These are phyloP conservation scores for Triplophysa tibetana DNA, from an alignment of 2,113 vertebrate genomes.

Conservation along the genomic window DNA sequence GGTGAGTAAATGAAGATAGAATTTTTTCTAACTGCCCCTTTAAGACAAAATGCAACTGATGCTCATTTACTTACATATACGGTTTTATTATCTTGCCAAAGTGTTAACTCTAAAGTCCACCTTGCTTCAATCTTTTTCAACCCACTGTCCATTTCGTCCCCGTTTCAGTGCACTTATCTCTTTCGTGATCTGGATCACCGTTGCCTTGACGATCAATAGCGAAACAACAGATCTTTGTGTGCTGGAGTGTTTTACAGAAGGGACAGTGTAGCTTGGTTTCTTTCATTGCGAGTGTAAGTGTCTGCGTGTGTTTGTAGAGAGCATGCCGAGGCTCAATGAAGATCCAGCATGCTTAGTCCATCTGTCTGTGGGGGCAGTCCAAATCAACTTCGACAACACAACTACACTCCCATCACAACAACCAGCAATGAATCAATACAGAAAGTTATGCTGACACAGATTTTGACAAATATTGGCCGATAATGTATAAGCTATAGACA, in stretches of 20 bases:
- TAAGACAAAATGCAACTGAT: no score
- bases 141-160: not conserved
- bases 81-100: no score
- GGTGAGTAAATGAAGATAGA: no score
- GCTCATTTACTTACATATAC: no score
- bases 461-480: not conserved
- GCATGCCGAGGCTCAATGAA: constrained; percentile 8
- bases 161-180: constrained; percentile 22
- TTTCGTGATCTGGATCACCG: not conserved
- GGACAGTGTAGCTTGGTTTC: not conserved
- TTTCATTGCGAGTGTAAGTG: constrained; percentile 23
- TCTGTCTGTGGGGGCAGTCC: constrained; percentile 34
- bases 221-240: constrained; percentile 38
- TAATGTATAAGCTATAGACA: not conserved
- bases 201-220: constrained; percentile 36
- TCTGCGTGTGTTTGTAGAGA: constrained; percentile 44
- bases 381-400: constrained; percentile 34
- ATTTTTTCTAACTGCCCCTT: no score
- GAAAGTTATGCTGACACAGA: not conserved
- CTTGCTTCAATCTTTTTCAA: not conserved
- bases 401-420: not conserved
- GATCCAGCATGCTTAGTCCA: constrained; percentile 41
- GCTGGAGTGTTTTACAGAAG: constrained; percentile 34
- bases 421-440: not conserved
- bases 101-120: no score